phyloP scores from a whole-genome alignment of 1,140 invertebrate genomes.

The Caenorhabditis latens region DNA sequence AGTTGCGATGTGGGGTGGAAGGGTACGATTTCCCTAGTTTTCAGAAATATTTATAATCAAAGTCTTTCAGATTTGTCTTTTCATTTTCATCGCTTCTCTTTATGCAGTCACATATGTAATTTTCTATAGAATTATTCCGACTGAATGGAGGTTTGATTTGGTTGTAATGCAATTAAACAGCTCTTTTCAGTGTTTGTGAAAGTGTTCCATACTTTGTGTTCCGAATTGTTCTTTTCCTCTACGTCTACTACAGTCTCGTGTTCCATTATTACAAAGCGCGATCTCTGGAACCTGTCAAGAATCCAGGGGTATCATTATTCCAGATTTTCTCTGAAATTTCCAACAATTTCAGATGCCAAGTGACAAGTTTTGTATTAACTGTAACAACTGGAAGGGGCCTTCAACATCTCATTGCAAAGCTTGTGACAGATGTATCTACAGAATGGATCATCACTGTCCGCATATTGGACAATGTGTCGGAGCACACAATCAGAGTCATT shows the following conservation, averaged over 20 bases:
- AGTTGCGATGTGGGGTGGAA: constrained; percentile 4
- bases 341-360: not conserved
- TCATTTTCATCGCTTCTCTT: not conserved
- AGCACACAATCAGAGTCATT: constrained; percentile 51
- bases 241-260: constrained; percentile 18
- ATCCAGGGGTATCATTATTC: not conserved
- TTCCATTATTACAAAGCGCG: constrained; percentile 40
- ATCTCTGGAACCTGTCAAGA: not conserved
- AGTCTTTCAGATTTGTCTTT: constrained; percentile 11
- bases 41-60: not conserved
- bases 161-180: not conserved
- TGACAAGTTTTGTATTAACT: constrained; percentile 10
- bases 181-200: constrained; percentile 6
- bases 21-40: not conserved
- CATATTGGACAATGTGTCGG: constrained; percentile 45
- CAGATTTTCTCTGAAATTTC: not conserved
- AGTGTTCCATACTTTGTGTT: constrained; percentile 21
- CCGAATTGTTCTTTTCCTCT: not conserved
- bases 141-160: not conserved
- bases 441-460: constrained; percentile 40
- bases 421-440: constrained; percentile 27
- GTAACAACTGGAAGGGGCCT: constrained; percentile 33
- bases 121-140: not conserved
- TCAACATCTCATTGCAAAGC: constrained; percentile 30
- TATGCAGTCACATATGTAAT: not conserved